phyloP scores from a whole-genome alignment of 2,113 vertebrate genomes.

The Chiloscyllium plagiosum region DNA sequence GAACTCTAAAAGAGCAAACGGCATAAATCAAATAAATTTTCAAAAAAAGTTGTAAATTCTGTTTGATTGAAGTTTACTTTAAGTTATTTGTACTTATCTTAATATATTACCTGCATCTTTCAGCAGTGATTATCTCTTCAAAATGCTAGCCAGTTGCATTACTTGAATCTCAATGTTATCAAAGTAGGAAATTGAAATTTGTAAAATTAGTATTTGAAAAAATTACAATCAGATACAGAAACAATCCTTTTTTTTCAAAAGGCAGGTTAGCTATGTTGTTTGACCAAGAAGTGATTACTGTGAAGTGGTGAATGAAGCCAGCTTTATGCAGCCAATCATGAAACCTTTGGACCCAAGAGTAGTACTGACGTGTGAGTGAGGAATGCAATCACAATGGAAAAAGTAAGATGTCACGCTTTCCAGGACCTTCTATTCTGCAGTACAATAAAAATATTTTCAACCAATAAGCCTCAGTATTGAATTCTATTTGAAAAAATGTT shows the following conservation, averaged over 20 bases:
- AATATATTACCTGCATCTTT: background rate
- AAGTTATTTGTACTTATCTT: background rate
- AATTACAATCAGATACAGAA: background rate
- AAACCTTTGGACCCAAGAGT: background rate
- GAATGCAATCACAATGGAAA: background rate
- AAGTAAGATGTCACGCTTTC: conserved; percentile 9
- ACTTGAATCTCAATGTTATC: background rate
- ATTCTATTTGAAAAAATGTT: background rate
- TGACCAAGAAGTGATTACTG: background rate
- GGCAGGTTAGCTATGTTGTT: background rate
- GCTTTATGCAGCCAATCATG: conserved; percentile 9
- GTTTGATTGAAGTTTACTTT: background rate
- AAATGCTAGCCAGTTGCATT: background rate
- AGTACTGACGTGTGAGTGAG: background rate
- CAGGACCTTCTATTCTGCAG: background rate
- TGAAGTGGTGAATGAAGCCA: background rate
- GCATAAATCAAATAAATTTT: background rate
- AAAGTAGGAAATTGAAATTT: background rate
- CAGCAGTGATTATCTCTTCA: too few species aligned
- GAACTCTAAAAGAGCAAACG: background rate
- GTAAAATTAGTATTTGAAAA: background rate
- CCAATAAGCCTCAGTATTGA: background rate
- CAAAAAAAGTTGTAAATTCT: too few species aligned
- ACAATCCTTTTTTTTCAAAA: background rate
- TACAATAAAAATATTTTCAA: too few species aligned